Conservation (phyloP, 2,113 vertebrate genomes). For the Apistogramma diplotaenia region DNA sequence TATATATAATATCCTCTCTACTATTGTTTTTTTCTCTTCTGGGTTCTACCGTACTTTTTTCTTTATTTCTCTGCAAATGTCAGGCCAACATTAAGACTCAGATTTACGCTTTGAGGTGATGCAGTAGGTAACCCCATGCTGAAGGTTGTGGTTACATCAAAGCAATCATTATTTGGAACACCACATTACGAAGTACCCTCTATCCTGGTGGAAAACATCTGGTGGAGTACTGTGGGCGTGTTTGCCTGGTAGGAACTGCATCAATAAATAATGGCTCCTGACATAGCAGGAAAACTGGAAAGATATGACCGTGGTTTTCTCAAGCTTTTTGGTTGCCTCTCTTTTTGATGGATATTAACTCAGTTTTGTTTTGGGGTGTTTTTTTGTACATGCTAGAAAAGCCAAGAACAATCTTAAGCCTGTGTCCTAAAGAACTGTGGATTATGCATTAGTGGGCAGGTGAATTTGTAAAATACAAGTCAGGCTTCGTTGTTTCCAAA, state of each 20-base stretch:
- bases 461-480: neutral
- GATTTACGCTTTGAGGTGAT: neutral
- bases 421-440: neutral
- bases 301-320: neutral
- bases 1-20: too few relatives aligned
- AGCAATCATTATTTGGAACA: neutral
- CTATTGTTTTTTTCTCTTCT: too few relatives aligned
- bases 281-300: neutral
- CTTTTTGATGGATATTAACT: too few relatives aligned
- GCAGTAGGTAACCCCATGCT: neutral
- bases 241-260: neutral
- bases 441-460: neutral
- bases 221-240: neutral
- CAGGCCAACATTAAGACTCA: neutral
- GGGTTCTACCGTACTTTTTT: too few relatives aligned
- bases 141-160: conserved; percentile 7
- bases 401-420: too few relatives aligned
- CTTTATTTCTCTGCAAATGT: conserved; percentile 19
- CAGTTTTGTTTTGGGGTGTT: neutral
- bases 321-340: neutral
- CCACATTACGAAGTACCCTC: neutral
- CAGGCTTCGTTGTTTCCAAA: neutral
- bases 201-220: neutral
- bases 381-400: too few relatives aligned
- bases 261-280: neutral